phyloP scores from a whole-genome alignment of 2,797 vertebrate species.

The Melanotaenia parkinsoni region DNA sequence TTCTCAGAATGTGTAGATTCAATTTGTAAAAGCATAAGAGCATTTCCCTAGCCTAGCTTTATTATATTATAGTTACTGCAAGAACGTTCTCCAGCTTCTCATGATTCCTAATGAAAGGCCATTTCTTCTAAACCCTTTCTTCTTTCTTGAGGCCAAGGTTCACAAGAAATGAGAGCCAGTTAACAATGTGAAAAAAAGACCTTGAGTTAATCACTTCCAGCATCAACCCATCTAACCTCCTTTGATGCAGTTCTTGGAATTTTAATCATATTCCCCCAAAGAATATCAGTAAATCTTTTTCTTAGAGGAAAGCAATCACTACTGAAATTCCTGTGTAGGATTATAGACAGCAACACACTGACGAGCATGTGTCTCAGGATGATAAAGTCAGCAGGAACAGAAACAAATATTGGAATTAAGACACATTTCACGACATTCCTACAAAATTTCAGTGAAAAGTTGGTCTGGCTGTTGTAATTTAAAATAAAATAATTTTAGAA shows the following conservation, averaged over 20 bases:
- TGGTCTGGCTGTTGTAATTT: background rate
- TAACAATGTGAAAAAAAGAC: conserved; percentile 18
- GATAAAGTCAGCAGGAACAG: background rate
- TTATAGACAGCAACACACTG: conserved; percentile 15
- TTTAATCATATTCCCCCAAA: conserved; percentile 7
- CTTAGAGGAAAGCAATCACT: conserved; percentile 12
- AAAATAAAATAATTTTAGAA: background rate
- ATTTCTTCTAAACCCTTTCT: conserved; percentile 16
- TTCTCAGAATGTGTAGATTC: conserved; percentile 11
- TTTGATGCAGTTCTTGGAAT: conserved; percentile 35
- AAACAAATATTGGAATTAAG: conserved; percentile 13
- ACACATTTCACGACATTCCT: conserved; percentile 1
- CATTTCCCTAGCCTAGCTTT: conserved; percentile 40
- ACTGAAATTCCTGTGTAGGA: conserved; percentile 22
- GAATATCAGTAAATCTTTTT: conserved; percentile 23
- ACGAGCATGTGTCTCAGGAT: conserved; percentile 7
- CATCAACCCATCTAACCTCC: conserved; percentile 29
- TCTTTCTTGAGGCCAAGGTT: conserved; percentile 31
- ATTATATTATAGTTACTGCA: conserved; percentile 36
- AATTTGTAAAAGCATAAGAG: conserved; percentile 33
- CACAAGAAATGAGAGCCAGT: conserved; percentile 21
- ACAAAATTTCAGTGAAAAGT: conserved; percentile 1
- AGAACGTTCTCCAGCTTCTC: conserved; percentile 33
- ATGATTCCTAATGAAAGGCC: conserved; percentile 44
- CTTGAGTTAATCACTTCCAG: conserved; percentile 30